These are phyloP conservation scores for Dermatemys mawii DNA, from an alignment of 2,113 vertebrate species.

Conservation along the genomic window DNA sequence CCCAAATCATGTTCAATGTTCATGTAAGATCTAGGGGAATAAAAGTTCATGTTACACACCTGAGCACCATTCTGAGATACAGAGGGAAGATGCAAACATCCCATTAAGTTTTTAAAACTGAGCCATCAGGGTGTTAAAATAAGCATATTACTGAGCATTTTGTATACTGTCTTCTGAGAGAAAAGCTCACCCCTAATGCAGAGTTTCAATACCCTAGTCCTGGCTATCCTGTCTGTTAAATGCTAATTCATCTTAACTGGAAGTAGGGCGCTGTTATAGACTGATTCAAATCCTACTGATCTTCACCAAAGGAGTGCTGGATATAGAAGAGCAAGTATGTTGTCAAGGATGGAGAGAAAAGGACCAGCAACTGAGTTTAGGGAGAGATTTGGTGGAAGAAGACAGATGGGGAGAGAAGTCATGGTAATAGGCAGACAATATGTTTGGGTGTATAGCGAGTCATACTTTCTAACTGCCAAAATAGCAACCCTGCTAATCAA, in stretches of 20 bases:
- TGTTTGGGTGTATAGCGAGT: conserved; percentile 37
- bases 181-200: conserved; percentile 1
- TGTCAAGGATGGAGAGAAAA: background rate
- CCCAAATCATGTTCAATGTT: background rate
- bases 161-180: background rate
- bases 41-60: background rate
- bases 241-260: background rate
- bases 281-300: background rate
- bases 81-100: background rate
- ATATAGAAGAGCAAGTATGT: background rate
- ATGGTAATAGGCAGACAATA: conserved; percentile 1
- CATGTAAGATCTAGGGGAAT: background rate
- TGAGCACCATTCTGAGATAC: background rate
- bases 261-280: background rate
- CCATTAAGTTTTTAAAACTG: background rate
- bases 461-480: conserved; percentile 35
- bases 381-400: background rate
- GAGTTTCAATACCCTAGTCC: conserved; percentile 9
- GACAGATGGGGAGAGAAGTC: background rate
- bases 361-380: conserved; percentile 5
- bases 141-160: background rate
- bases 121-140: background rate
- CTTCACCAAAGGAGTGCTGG: conserved; percentile 14
- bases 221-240: conserved; percentile 36
- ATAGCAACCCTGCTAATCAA: conserved; percentile 51